phyloP scores from a whole-genome alignment of 2,113 vertebrate species.

The Scatophagus argus region DNA sequence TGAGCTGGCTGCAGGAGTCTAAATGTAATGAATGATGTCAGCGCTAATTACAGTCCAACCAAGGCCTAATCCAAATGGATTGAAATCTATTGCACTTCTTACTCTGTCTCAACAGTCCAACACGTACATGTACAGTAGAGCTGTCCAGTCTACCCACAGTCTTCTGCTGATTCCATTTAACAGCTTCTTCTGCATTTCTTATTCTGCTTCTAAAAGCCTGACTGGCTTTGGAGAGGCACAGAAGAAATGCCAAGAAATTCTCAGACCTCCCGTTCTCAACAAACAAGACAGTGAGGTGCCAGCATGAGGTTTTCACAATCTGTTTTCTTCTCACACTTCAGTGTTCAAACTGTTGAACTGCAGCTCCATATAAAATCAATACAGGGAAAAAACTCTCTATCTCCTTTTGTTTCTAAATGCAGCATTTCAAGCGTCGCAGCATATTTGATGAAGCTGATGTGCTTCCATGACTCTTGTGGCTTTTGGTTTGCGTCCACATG shows the following conservation, averaged over 20 bases:
- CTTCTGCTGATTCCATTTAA: neutral
- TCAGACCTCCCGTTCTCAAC: conserved; percentile 11
- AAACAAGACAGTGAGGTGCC: conserved; percentile 8
- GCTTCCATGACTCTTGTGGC: neutral
- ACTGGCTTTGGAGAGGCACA: conserved; percentile 14
- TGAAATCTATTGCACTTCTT: neutral
- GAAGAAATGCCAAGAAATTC: conserved; percentile 22
- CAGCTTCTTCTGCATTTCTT: neutral
- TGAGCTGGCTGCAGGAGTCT: neutral
- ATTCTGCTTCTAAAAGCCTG: conserved; percentile 14
- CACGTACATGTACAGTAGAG: neutral
- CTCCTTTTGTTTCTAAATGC: neutral
- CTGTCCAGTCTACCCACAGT: neutral
- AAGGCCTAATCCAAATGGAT: neutral
- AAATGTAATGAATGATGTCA: neutral
- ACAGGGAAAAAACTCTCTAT: neutral
- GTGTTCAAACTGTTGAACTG: conserved; percentile 17
- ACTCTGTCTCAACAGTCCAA: neutral
- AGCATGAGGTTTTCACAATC: conserved; percentile 3
- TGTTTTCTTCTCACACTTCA: conserved; percentile 25
- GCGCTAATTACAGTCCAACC: neutral
- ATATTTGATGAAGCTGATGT: neutral
- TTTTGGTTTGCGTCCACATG: neutral
- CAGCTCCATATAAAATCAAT: neutral
- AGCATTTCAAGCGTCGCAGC: neutral